Evolutionary conservation across 1,140 invertebrate species (phyloP).

Genomic region (Hetaerina americana): DNA sequence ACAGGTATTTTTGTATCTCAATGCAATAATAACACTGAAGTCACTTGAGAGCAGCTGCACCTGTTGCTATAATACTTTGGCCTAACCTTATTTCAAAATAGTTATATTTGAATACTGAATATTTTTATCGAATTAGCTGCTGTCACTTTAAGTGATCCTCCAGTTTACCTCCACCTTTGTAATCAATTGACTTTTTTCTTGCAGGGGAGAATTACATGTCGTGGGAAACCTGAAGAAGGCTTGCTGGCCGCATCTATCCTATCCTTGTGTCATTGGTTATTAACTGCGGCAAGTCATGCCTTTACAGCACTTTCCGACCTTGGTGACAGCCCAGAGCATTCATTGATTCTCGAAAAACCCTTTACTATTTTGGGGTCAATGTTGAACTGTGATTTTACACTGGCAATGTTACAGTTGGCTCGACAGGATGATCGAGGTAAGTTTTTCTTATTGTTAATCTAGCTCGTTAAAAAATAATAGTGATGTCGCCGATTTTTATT

Average conservation of each 20-base stretch:
- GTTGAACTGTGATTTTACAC: slow-evolving; percentile 56
- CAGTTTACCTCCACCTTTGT: neutral
- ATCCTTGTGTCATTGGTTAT: slow-evolving; percentile 63
- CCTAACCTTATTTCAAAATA: too few relatives aligned
- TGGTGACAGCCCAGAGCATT: slow-evolving; percentile 33
- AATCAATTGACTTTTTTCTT: slow-evolving; percentile 9
- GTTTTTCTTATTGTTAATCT: too few relatives aligned
- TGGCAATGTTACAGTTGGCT: slow-evolving; percentile 70
- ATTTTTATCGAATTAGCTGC: too few relatives aligned
- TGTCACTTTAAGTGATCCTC: too few relatives aligned
- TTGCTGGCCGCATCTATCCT: slow-evolving; percentile 58
- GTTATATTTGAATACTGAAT: too few relatives aligned
- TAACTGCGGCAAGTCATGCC: slow-evolving; percentile 56
- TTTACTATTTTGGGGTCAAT: slow-evolving; percentile 53
- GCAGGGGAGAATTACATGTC: slow-evolving; percentile 40
- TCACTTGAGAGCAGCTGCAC: neutral
- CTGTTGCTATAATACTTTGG: too few relatives aligned
- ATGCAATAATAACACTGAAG: slow-evolving; percentile 33
- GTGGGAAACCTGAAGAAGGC: slow-evolving; percentile 70
- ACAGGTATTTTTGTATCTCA: slow-evolving; percentile 49
- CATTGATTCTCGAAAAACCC: slow-evolving; percentile 54
- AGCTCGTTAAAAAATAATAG: too few relatives aligned
- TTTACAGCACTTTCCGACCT: slow-evolving; percentile 26
- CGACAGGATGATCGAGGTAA: slow-evolving; percentile 51
- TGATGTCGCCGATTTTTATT: too few relatives aligned